Base-by-base conservation (phyloP, 2,113 vertebrate species). In the Clinocottus analis region DNA sequence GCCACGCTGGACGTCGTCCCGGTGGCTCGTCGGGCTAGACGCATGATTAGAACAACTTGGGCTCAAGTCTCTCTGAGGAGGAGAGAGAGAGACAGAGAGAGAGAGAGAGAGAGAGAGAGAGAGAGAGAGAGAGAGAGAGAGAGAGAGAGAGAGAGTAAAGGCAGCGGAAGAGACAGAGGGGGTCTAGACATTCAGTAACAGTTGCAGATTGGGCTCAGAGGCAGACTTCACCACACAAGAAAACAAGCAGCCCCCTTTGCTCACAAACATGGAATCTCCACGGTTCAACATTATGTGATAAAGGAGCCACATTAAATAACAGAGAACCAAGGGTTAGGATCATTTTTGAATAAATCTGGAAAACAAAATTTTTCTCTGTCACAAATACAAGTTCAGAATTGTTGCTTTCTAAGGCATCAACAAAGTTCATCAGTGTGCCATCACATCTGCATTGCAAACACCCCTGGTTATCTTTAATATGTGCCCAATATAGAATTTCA, bases 1-100 rank as follows among this genome's bases (percentile, higher is more conserved):
- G 80, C 82, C 80, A 67, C 31, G 19, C 59, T 85, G 79, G 84
- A 85, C 14, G 12, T 23, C 14, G 79, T 75, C 79, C 77, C 77
- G 63, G 55, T 33, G 65, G 83, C 55, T 72, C 0, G 19, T 65
- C 45, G 39, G 65, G 31, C 19, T 13, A n/a, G 21, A 41, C 35
- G 37, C 37, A 25, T 25, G 12, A 25, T 29, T 8, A 41, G 37
- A 66, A 71, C 12, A 13, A 55, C 21, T 41, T 19, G 27, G 1
- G 7, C 17, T 64, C 49, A 80, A 58, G 17, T 53, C 17, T 21
- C n/a, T 53, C 17, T 21, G 60, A 64, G 45, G 53, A 23, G 58
- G n/a, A 59, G 60, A 66, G 29, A 35, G 58, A 43, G 63, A 45
- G 35, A 14, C 45, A 35, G 58, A 17, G n/a, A 59, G 60, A 65